Evolutionary conservation across 2,888 invertebrate species (phyloP).

Genomic region (Matsumyia berberina): DNA sequence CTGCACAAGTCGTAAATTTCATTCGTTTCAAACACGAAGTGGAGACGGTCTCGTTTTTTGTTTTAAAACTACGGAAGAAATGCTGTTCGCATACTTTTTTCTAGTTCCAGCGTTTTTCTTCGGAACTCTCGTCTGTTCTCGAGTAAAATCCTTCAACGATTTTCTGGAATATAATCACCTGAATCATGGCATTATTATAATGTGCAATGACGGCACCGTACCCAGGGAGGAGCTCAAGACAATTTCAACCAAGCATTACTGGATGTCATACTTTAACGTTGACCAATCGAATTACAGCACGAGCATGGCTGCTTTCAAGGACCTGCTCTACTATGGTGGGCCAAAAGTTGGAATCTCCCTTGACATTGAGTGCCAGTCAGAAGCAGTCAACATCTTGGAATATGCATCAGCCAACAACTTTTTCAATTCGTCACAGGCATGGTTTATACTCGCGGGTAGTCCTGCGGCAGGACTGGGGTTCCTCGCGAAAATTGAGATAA

Average conservation of each 20-base stretch:
- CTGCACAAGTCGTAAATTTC: conserved; percentile 67
- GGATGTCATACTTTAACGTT: conserved; percentile 78
- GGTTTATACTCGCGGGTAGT: conserved; percentile 79
- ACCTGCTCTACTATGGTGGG: conserved; percentile 78
- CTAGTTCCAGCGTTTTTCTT: conserved; percentile 18
- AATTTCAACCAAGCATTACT: conserved; percentile 72
- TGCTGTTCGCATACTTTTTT: conserved; percentile 34
- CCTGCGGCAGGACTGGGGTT: conserved; percentile 10
- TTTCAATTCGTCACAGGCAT: conserved; percentile 80
- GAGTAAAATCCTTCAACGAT: conserved; percentile 79
- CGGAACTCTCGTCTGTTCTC: conserved; percentile 26
- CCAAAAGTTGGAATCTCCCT: conserved; percentile 79
- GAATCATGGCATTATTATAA: conserved; percentile 78
- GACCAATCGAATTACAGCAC: conserved; percentile 2
- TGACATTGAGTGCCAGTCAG: conserved; percentile 64
- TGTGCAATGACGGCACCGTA: conserved; percentile 35
- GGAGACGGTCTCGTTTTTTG: conserved; percentile 25
- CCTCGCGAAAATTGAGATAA: conserved; percentile 76
- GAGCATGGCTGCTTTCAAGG: conserved; percentile 68
- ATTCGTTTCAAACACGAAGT: conserved; percentile 48
- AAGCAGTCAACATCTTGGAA: conserved; percentile 72
- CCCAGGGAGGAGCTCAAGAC: conserved; percentile 12
- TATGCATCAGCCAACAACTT: conserved; percentile 77
- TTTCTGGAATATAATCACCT: conserved; percentile 80
- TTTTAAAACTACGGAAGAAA: conserved; percentile 34